Evolutionary conservation across 1,140 invertebrate species (phyloP).

Genomic region (Heliconius eleuchia): DNA sequence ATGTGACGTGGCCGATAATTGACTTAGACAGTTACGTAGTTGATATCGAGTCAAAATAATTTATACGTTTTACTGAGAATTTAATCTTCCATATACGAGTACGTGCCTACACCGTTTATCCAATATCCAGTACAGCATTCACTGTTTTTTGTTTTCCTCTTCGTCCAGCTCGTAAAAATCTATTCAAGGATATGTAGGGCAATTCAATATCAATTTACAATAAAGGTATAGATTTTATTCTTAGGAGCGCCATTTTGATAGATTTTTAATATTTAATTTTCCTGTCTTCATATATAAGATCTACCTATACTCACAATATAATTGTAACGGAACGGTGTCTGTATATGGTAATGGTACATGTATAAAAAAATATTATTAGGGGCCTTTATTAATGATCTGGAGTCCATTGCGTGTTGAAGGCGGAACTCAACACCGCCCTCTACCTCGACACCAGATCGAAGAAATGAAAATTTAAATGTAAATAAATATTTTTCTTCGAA

Average conservation of each 20-base stretch:
- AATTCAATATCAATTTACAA: constrained; percentile 18
- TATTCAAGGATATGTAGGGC: constrained; percentile 30
- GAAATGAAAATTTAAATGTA: too few relatives aligned
- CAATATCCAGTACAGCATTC: constrained; percentile 22
- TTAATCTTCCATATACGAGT: constrained; percentile 10
- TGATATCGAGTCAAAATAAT: constrained; percentile 19
- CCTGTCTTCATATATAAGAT: neutral
- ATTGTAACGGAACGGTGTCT: too few relatives aligned
- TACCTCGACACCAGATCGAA: too few relatives aligned
- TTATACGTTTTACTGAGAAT: constrained; percentile 10
- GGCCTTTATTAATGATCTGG: too few relatives aligned
- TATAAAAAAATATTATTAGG: too few relatives aligned
- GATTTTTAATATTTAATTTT: neutral
- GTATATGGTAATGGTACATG: too few relatives aligned
- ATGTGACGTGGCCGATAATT: neutral
- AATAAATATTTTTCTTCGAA: too few relatives aligned
- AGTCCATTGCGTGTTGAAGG: too few relatives aligned
- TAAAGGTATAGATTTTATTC: neutral
- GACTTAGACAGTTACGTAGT: neutral
- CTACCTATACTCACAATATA: too few relatives aligned
- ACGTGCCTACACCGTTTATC: constrained; percentile 13
- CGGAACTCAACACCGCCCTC: too few relatives aligned
- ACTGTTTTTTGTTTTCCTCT: constrained; percentile 30
- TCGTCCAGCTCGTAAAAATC: constrained; percentile 22
- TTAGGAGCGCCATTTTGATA: neutral